Conservation (phyloP, 2,113 vertebrate species). For the Prunella himalayana region DNA sequence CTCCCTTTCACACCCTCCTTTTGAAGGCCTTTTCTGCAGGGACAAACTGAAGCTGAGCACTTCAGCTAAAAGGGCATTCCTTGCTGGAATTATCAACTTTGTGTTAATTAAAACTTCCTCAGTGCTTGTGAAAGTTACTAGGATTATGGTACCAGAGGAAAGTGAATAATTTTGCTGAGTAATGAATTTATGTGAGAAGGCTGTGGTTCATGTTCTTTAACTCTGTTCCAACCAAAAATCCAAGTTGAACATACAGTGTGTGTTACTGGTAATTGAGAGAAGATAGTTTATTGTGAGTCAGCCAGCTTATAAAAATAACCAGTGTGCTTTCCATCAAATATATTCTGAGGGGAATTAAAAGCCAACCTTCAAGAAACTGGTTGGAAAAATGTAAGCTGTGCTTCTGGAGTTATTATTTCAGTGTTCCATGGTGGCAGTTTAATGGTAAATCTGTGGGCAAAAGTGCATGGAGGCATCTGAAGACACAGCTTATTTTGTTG, state of each 20-base stretch:
- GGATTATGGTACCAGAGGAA: background rate
- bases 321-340: slow-evolving; percentile 76
- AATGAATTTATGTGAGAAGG: background rate
- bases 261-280: slow-evolving; percentile 73
- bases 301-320: slow-evolving; percentile 73
- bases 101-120: background rate
- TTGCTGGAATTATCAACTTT: background rate
- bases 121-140: background rate
- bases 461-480: background rate
- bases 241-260: background rate
- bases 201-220: background rate
- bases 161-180: background rate
- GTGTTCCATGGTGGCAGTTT: background rate
- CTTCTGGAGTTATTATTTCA: slow-evolving; percentile 63
- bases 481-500: background rate
- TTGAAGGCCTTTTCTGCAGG: background rate
- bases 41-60: background rate
- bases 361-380: slow-evolving; percentile 63
- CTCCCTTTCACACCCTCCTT: background rate
- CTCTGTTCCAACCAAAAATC: background rate
- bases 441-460: slow-evolving; percentile 38
- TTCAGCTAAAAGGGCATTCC: background rate
- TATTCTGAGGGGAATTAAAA: slow-evolving; percentile 76
- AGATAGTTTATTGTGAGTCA: slow-evolving; percentile 71
- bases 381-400: slow-evolving; percentile 66